Conservation (phyloP, 2,797 vertebrate species). For the Tokudaia tokunoshimensis region DNA sequence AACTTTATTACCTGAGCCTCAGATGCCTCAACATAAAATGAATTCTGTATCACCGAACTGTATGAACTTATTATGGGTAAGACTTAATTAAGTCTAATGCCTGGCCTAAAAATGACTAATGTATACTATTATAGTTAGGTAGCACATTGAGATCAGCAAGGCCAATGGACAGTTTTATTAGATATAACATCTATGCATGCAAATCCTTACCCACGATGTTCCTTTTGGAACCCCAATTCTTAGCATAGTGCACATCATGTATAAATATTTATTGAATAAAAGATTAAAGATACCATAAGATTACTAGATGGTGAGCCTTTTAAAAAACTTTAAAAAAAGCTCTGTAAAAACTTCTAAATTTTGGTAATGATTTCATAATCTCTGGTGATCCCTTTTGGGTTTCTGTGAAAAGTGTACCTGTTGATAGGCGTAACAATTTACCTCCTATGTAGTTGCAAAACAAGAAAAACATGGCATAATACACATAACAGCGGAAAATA, state of each 20-base stretch:
- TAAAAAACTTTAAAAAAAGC: not conserved
- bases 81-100: not conserved
- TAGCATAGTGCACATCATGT: conserved; percentile 5
- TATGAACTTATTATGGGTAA: not conserved
- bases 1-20: conserved; percentile 7
- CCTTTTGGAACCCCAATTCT: not conserved
- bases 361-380: conserved; percentile 30
- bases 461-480: conserved; percentile 13
- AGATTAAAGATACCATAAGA: conserved; percentile 44
- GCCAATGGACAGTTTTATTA: conserved; percentile 6
- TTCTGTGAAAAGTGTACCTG: conserved; percentile 1
- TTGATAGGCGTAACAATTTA: not conserved
- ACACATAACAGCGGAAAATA: not conserved
- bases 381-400: not conserved
- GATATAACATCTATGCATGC: not conserved
- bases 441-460: conserved; percentile 34
- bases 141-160: conserved; percentile 3
- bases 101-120: conserved; percentile 33
- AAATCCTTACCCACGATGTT: conserved; percentile 5
- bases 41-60: not conserved
- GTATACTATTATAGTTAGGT: conserved; percentile 15
- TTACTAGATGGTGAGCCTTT: conserved; percentile 43
- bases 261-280: conserved; percentile 63
- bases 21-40: conserved; percentile 36
- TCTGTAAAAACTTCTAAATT: not conserved